Percentiles rank a stretch among this genome's conserved stretches.
Conservation (phyloP, 2,797 vertebrate species). For the Ibycter americanus region DNA sequence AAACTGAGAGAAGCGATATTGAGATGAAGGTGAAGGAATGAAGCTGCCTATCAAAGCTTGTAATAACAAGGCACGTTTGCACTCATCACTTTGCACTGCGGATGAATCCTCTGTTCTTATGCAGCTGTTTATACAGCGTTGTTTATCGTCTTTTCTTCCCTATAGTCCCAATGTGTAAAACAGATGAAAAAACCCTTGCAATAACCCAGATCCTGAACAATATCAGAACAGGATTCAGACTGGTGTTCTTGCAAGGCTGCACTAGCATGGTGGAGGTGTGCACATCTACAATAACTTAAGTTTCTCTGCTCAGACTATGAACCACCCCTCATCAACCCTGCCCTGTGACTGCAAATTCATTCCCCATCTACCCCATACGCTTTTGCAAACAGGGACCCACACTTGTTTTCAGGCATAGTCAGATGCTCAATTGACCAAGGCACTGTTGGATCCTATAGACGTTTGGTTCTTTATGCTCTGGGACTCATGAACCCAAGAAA, state of each 20-base stretch:
- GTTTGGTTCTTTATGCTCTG: not conserved
- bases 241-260: not conserved
- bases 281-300: not conserved
- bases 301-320: not conserved
- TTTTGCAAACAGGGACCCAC: not conserved
- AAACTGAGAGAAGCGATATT: not conserved
- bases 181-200: not conserved
- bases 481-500: not conserved
- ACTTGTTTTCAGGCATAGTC: not conserved
- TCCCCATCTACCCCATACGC: not conserved
- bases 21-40: not conserved
- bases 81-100: not conserved
- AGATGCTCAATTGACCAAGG: not conserved
- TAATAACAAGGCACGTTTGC: not conserved
- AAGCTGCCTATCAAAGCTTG: not conserved
- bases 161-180: not conserved
- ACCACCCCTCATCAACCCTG: not conserved
- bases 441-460: not conserved
- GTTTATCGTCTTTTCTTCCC: not conserved
- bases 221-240: not conserved
- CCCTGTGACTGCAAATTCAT: not conserved
- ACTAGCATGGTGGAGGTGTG: not conserved
- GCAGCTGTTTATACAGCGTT: not conserved
- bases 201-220: accelerated
- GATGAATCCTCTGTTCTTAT: not conserved